These are phyloP conservation scores for Tethya wilhelma DNA, from an alignment of 37 sponge, comb jelly and placozoan genomes.

Conservation along the genomic window DNA sequence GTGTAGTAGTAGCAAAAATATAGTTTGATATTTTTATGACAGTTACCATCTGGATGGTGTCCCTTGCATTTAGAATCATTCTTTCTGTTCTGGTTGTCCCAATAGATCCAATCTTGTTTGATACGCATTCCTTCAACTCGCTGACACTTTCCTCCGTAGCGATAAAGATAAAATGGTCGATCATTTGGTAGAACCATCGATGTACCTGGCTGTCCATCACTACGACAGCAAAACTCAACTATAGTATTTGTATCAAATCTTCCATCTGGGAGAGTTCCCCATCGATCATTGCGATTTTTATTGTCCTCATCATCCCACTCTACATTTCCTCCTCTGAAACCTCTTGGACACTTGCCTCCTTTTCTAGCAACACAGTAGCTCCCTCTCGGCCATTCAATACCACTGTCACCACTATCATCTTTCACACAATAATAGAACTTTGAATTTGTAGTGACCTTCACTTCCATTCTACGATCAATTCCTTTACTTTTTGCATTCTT, in stretches of 20 bases:
- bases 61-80: not conserved
- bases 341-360: slow-evolving; percentile 16
- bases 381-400: slow-evolving; percentile 31
- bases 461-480: not conserved
- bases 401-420: not conserved
- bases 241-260: slow-evolving; percentile 18
- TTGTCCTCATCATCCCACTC: slow-evolving; percentile 47
- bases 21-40: slow-evolving; percentile 4
- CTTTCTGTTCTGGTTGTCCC: slow-evolving; percentile 27
- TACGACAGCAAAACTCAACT: slow-evolving; percentile 28
- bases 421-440: not conserved
- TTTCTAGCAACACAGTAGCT: slow-evolving; percentile 33
- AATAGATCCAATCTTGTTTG: not conserved
- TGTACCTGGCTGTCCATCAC: not conserved
- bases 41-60: not conserved
- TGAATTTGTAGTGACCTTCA: not conserved
- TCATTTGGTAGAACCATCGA: slow-evolving; percentile 22
- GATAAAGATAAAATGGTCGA: slow-evolving; percentile 22
- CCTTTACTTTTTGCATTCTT: not conserved
- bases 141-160: slow-evolving; percentile 7
- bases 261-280: slow-evolving; percentile 46
- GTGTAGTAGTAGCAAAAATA: slow-evolving; percentile 51
- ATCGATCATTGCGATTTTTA: not conserved
- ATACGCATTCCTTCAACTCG: slow-evolving; percentile 18
- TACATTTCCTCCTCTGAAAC: slow-evolving; percentile 5